A percentile compares a stretch with the other conserved stretches of the same genome.
Evolutionary conservation across 2,797 vertebrate genomes (phyloP).

Genomic region (Sebastes melanostomus): DNA sequence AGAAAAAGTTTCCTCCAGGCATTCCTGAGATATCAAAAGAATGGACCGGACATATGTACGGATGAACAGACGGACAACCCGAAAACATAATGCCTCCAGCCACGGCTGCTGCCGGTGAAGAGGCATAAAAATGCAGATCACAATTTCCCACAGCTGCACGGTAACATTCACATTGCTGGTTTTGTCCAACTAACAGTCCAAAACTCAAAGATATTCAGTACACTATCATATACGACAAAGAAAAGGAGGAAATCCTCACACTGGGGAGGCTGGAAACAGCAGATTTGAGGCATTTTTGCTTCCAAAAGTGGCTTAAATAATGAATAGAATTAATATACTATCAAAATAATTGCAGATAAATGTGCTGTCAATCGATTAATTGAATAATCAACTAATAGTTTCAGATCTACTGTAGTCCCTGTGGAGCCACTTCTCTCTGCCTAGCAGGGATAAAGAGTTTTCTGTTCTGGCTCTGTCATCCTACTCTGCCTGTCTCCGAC

Average conservation of each 20-base stretch:
- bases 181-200: neutral
- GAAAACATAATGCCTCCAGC: too few relatives aligned
- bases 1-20: too few relatives aligned
- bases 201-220: neutral
- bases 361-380: neutral
- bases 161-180: neutral
- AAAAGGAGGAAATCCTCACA: neutral
- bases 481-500: constrained; percentile 47
- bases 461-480: constrained; percentile 61
- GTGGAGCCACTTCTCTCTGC: constrained; percentile 14
- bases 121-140: neutral
- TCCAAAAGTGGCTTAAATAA: neutral
- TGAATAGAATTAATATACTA: neutral
- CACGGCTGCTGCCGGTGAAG: too few relatives aligned
- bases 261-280: neutral
- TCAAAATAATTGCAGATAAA: neutral
- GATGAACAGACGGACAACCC: too few relatives aligned
- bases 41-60: too few relatives aligned
- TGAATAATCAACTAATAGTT: neutral
- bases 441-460: constrained; percentile 59
- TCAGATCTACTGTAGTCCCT: neutral
- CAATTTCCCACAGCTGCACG: neutral
- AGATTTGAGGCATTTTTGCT: neutral
- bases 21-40: too few relatives aligned
- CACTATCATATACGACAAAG: too few relatives aligned